Percentiles rank a stretch among this genome's conserved stretches.
Evolutionary conservation across 2,888 invertebrate genomes (phyloP).

Genomic region (Hemithea aestivaria): DNA sequence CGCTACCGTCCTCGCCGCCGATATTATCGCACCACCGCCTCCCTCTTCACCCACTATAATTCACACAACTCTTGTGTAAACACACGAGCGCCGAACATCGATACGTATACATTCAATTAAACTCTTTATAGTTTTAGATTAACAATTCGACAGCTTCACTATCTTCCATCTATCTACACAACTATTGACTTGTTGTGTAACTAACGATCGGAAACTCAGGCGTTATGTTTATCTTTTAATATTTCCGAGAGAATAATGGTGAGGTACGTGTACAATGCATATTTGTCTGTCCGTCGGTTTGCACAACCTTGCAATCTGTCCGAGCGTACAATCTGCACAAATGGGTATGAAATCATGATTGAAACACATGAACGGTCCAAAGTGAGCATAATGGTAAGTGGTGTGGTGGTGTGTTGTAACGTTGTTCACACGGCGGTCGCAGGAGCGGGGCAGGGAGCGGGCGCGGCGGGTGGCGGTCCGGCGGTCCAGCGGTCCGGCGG

Average conservation of each 20-base stretch:
- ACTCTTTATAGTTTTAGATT: too few species aligned
- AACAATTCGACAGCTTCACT: too few species aligned
- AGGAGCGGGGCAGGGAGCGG: too few species aligned
- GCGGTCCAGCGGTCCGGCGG: background rate
- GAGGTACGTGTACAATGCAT: background rate
- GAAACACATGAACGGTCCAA: conserved; percentile 42
- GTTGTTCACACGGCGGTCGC: conserved; percentile 38
- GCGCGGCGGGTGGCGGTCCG: background rate
- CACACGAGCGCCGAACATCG: too few species aligned
- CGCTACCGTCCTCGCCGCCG: conserved; percentile 51
- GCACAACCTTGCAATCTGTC: conserved; percentile 29
- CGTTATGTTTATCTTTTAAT: too few species aligned
- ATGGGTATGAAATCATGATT: conserved; percentile 37
- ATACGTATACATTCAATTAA: too few species aligned
- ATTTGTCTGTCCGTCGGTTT: conserved; percentile 24
- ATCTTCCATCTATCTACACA: conserved; percentile 42
- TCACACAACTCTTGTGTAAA: too few species aligned
- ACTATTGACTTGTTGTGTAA: conserved; percentile 19
- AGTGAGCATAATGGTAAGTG: conserved; percentile 42
- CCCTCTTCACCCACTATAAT: too few species aligned
- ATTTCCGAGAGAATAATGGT: too few species aligned
- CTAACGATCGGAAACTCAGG: too few species aligned
- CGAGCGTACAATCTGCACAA: conserved; percentile 20
- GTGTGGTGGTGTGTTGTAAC: conserved; percentile 30
- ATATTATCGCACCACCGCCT: conserved; percentile 13